These are phyloP conservation scores for Perodicticus potto DNA, from an alignment of 2,797 vertebrate genomes.

Conservation along the genomic window DNA sequence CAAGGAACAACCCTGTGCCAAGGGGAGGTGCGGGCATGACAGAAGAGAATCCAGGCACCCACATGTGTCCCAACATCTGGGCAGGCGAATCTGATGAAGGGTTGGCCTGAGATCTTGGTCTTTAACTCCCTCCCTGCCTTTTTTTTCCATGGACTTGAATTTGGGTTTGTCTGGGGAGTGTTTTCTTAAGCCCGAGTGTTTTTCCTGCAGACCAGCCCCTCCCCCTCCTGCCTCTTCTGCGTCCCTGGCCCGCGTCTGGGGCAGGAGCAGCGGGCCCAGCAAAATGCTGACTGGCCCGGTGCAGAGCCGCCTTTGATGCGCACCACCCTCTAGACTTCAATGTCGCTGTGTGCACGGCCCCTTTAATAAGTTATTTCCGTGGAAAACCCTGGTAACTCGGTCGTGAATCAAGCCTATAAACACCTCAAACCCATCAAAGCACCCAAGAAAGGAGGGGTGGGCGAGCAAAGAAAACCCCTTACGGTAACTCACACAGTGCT, in stretches of 20 bases:
- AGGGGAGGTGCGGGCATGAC: not conserved
- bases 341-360: slow-evolving; percentile 78
- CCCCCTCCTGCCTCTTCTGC: slow-evolving; percentile 48
- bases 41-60: not conserved
- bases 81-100: not conserved
- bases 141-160: slow-evolving; percentile 65
- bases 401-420: slow-evolving; percentile 90
- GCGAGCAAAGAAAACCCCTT: slow-evolving; percentile 68
- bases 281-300: slow-evolving; percentile 79
- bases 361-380: slow-evolving; percentile 91
- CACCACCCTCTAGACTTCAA: slow-evolving; percentile 85
- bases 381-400: slow-evolving; percentile 89
- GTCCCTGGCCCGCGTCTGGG: slow-evolving; percentile 19
- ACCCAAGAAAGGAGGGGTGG: slow-evolving; percentile 75
- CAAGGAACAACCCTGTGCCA: slow-evolving; percentile 2
- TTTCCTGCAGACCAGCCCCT: slow-evolving; percentile 35
- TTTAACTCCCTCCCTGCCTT: not conserved
- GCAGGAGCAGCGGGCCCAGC: slow-evolving; percentile 74
- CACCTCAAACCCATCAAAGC: slow-evolving; percentile 89
- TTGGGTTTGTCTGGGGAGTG: slow-evolving; percentile 71
- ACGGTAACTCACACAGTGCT: slow-evolving; percentile 82
- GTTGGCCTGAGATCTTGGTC: not conserved
- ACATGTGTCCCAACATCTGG: slow-evolving; percentile 32
- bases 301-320: slow-evolving; percentile 86
- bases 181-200: slow-evolving; percentile 76